Percentiles rank a stretch among this genome's conserved stretches.
These are phyloP conservation scores for Agapornis roseicollis DNA, from an alignment of 2,113 vertebrate species.

Conservation along the genomic window DNA sequence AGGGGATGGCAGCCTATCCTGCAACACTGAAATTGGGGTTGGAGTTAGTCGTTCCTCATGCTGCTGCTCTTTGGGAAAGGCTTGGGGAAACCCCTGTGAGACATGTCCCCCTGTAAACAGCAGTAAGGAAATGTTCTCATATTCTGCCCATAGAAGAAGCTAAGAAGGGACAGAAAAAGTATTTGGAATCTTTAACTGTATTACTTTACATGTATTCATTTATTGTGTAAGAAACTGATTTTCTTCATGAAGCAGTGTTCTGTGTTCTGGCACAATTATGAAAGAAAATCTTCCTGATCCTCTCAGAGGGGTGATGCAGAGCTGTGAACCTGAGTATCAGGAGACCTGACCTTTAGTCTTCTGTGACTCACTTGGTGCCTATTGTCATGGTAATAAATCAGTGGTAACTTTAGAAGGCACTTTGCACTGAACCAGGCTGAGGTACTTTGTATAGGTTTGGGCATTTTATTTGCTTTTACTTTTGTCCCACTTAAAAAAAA, in stretches of 20 bases:
- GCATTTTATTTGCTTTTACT: background rate
- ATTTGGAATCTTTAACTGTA: background rate
- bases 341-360: background rate
- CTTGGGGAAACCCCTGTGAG: conserved; percentile 87
- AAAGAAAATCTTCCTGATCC: background rate
- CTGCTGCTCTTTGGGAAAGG: conserved; percentile 83
- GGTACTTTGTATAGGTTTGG: background rate
- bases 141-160: background rate
- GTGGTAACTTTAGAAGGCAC: background rate
- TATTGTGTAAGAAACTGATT: background rate
- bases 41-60: conserved; percentile 85
- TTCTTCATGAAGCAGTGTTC: background rate
- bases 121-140: conserved; percentile 72
- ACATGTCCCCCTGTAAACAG: conserved; percentile 81
- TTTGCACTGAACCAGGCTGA: background rate
- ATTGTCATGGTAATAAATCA: background rate
- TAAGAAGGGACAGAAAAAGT: background rate
- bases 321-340: background rate
- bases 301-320: background rate
- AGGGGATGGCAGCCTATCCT: conserved; percentile 76
- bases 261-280: background rate
- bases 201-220: background rate
- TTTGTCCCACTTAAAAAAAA: background rate
- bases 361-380: background rate
- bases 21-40: conserved; percentile 83